Evolutionary conservation across 2,888 invertebrate genomes (phyloP), one percentile per base, ranked within the genome.

Genomic region (Hanleya hanleyi): DNA sequence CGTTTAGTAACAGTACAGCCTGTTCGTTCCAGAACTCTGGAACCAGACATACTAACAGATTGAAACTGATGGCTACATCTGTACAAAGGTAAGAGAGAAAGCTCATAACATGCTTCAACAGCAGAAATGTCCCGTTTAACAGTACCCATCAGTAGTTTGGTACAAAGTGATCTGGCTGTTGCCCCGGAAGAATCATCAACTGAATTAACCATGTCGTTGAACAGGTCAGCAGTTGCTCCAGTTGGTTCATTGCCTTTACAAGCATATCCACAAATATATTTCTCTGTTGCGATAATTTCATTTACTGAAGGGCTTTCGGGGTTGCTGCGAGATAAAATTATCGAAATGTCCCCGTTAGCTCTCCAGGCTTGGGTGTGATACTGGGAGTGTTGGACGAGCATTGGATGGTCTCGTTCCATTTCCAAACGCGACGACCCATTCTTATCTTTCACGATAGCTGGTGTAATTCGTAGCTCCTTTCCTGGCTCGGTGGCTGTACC

Each of bases 181-280:
- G 47, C 76, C 41, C 61, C 33, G 7, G 62, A 33, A 22, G 62
- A 12, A 1, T 49, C 41, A 36, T 70, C 70, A n/a, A 38, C 50
- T 22, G 33, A 50, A 32, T 65, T 65, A 7, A 51, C 70, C 36
- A 70, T 49, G 61, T 73, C 73, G 4, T 73, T 64, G 26, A 73
- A 80, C 12, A 81, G 32, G 29, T 82, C 78, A 22, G 32, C 50
- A 26, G 77, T 26, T 32, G 79, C 77, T 5, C 78, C 79, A 41
- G 75, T 79, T 18, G 74, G 62, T 50, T 81, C 70, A 62, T 80
- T 80, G 4, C 81, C 79, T 75, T 81, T 82, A 51, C 80, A 83
- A 74, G 77, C 66, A 71, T 75, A 68, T 73, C 80, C 33, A 74
- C 74, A 62, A 68, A 77, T 32, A 79, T 73, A 73, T 26, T 51